phyloP scores from a whole-genome alignment of 2,113 vertebrate genomes.

The Orientallactaga bullata region DNA sequence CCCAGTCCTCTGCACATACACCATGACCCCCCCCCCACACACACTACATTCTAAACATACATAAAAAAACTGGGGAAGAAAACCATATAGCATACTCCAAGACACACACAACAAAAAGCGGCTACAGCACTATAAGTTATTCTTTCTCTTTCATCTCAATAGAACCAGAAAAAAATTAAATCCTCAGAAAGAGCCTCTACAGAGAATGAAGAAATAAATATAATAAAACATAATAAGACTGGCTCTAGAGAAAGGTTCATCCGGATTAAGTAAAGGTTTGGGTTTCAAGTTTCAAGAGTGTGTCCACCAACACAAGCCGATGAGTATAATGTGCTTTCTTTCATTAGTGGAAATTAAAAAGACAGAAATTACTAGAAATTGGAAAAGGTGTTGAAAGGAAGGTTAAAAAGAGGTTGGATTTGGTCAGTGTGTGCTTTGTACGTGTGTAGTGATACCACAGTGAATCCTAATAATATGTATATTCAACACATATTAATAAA shows the following conservation, averaged over 20 bases:
- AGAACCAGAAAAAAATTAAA: neutral
- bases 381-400: neutral
- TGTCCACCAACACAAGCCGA: neutral
- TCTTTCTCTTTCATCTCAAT: neutral
- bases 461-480: neutral
- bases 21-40: too few species aligned
- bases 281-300: neutral
- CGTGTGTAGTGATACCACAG: neutral
- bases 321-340: neutral
- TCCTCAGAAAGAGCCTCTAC: neutral
- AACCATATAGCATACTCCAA: neutral
- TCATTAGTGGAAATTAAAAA: neutral
- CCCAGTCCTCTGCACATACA: too few species aligned
- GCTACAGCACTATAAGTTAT: neutral
- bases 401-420: neutral
- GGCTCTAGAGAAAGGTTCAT: neutral
- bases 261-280: neutral
- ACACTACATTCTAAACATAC: too few species aligned
- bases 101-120: neutral
- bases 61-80: neutral
- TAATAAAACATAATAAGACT: neutral
- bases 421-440: neutral
- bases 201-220: neutral
- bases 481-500: neutral
- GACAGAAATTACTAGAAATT: neutral